phyloP scores from a whole-genome alignment of 1,140 invertebrate species.

The Drosophila auraria region DNA sequence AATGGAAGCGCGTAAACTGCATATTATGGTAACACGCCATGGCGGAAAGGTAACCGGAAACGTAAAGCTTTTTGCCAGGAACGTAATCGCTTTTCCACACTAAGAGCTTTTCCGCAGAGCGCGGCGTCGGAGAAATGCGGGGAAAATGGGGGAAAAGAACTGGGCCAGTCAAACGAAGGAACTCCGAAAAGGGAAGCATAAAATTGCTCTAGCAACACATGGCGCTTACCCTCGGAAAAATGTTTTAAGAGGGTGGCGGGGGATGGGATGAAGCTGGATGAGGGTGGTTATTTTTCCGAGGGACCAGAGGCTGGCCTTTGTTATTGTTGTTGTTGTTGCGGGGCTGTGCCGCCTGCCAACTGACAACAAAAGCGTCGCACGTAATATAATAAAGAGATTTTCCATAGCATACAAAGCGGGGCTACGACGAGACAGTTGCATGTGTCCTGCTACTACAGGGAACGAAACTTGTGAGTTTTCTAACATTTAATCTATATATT shows the following conservation, averaged over 20 bases:
- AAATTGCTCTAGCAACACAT: constrained; percentile 80
- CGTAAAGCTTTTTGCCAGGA: constrained; percentile 69
- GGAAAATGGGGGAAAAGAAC: constrained; percentile 50
- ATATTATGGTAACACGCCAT: constrained; percentile 58
- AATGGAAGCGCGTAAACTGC: constrained; percentile 72
- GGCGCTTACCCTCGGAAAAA: constrained; percentile 33
- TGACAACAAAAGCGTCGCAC: constrained; percentile 76
- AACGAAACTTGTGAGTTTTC: constrained; percentile 3
- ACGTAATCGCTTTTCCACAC: constrained; percentile 72
- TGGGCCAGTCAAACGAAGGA: constrained; percentile 61
- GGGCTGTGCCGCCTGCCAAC: constrained; percentile 47
- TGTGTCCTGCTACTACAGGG: constrained; percentile 40
- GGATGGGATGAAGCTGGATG: constrained; percentile 2
- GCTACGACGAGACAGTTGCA: constrained; percentile 48
- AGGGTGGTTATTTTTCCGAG: constrained; percentile 26
- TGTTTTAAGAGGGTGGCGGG: background rate
- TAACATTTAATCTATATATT: background rate
- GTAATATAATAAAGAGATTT: constrained; percentile 83
- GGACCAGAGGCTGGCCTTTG: constrained; percentile 30
- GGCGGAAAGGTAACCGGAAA: constrained; percentile 76
- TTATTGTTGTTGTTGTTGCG: constrained; percentile 16
- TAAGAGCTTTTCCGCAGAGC: constrained; percentile 62
- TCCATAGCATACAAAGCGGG: constrained; percentile 76
- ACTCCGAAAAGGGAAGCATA: constrained; percentile 69
- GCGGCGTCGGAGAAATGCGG: constrained; percentile 9